phyloP scores from a whole-genome alignment of 2,888 invertebrate genomes.

The Latrodectus elegans region DNA sequence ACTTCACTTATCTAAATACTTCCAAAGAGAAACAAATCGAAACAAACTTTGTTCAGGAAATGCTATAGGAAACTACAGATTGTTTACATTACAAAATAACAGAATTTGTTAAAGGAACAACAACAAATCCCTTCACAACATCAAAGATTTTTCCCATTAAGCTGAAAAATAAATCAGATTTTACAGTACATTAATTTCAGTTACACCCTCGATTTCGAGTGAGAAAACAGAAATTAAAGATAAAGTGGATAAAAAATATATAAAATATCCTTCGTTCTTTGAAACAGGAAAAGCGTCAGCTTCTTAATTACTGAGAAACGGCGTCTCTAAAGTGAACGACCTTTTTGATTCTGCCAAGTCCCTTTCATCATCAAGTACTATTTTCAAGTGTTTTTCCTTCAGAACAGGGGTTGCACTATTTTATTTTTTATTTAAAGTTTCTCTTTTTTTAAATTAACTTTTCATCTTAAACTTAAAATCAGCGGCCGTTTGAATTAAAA shows the following conservation, averaged over 20 bases:
- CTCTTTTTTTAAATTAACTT: slow-evolving; percentile 49
- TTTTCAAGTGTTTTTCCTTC: slow-evolving; percentile 39
- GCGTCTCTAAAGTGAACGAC: neutral
- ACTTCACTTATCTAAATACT: too few species aligned
- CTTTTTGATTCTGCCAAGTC: slow-evolving; percentile 23
- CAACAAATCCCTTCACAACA: too few species aligned
- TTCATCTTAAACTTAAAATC: neutral
- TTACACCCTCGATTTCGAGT: slow-evolving; percentile 24
- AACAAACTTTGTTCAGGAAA: too few species aligned
- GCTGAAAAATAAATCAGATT: slow-evolving; percentile 28
- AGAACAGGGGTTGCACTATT: neutral
- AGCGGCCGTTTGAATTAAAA: too few species aligned
- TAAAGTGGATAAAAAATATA: slow-evolving; percentile 26
- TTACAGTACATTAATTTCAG: slow-evolving; percentile 48
- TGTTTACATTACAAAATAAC: too few species aligned
- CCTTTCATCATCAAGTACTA: slow-evolving; percentile 49
- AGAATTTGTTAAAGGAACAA: too few species aligned
- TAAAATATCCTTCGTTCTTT: slow-evolving; percentile 7
- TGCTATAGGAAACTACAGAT: too few species aligned
- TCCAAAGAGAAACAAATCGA: too few species aligned
- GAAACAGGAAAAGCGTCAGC: slow-evolving; percentile 19
- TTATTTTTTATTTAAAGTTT: slow-evolving; percentile 10
- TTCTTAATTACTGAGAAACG: slow-evolving; percentile 56
- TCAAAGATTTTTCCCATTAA: too few species aligned
- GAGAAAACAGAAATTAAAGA: slow-evolving; percentile 49